Conservation (phyloP, 2,797 vertebrate species). For the Acanthurus tractus region DNA sequence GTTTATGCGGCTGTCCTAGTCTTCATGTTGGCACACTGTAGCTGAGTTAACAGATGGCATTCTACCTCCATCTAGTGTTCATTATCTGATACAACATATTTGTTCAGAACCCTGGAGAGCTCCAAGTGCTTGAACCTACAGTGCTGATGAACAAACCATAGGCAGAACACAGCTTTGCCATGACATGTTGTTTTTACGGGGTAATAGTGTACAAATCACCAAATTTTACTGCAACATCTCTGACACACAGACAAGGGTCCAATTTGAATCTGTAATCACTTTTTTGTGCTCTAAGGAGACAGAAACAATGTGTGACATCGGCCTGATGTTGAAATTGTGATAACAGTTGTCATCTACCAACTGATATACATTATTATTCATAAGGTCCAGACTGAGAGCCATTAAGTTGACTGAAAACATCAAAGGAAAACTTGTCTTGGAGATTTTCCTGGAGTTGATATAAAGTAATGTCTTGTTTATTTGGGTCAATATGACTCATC, state of each 20-base stretch:
- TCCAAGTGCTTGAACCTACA: background rate
- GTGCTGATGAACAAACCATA: background rate
- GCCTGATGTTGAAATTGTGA: background rate
- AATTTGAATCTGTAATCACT: background rate
- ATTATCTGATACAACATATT: background rate
- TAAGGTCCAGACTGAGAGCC: background rate
- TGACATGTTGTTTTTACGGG: too few species aligned
- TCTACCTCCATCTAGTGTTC: slow-evolving; percentile 49
- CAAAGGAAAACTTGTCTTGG: too few species aligned
- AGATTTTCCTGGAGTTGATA: too few species aligned
- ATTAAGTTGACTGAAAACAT: background rate
- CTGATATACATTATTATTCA: background rate
- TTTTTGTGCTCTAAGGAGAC: too few species aligned
- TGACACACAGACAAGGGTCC: background rate
- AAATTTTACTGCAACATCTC: background rate
- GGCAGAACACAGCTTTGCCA: background rate
- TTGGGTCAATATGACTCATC: too few species aligned
- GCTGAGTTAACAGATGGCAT: background rate
- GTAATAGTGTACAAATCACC: background rate
- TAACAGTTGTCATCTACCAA: background rate
- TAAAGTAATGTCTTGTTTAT: too few species aligned
- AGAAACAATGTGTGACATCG: background rate
- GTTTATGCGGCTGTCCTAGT: background rate
- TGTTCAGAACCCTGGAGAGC: slow-evolving; percentile 27
- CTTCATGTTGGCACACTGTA: background rate